These are phyloP conservation scores for Proteles cristata DNA, from an alignment of 2,113 vertebrate genomes.

Conservation along the genomic window DNA sequence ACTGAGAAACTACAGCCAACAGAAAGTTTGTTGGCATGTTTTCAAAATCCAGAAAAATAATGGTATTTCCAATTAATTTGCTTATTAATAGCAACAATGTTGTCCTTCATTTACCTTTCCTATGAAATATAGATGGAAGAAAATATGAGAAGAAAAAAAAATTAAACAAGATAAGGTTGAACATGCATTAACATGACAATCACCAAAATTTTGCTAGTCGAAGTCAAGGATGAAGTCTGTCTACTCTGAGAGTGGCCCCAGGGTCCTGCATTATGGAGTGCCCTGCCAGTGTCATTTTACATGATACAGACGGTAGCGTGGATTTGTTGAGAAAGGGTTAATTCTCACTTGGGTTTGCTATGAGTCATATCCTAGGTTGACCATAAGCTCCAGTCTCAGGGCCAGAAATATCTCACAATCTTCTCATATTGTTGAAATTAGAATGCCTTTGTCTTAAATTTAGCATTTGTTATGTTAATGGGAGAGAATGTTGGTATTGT, in stretches of 20 bases:
- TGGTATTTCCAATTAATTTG: constrained; percentile 12
- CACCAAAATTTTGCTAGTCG: background rate
- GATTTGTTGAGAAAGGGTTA: constrained; percentile 46
- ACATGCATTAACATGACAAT: background rate
- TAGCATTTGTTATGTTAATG: constrained; percentile 70
- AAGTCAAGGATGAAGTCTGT: background rate
- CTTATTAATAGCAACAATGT: background rate
- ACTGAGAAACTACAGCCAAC: background rate
- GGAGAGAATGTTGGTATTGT: constrained; percentile 39
- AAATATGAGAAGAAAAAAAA: background rate
- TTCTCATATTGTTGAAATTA: constrained; percentile 69
- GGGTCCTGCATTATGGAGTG: background rate
- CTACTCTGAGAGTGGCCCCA: background rate
- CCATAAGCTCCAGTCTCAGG: background rate
- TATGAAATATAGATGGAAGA: background rate
- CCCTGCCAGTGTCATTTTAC: background rate
- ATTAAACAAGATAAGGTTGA: background rate
- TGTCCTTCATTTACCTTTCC: background rate
- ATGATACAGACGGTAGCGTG: background rate
- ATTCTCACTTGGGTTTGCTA: background rate
- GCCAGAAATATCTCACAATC: constrained; percentile 59
- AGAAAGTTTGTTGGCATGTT: background rate
- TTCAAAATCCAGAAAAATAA: background rate
- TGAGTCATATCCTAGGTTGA: background rate
- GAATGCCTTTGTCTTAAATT: constrained; percentile 65